Evolutionary conservation across 2,113 vertebrate species (phyloP).

Genomic region (Jaculus jaculus): DNA sequence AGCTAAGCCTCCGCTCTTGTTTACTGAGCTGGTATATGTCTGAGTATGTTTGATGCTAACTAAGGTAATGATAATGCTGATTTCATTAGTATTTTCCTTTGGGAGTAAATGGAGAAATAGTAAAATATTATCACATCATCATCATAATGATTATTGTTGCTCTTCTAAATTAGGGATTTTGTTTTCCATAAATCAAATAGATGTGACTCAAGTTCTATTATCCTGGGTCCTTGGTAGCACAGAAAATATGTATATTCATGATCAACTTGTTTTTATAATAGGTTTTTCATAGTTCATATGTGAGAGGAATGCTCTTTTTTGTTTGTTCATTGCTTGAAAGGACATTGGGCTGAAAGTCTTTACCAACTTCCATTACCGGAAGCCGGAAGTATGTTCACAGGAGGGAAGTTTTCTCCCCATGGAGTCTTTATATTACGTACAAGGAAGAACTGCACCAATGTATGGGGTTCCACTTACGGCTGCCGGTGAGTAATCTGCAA

Average conservation of each 20-base stretch:
- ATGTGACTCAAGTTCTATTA: neutral
- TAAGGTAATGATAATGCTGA: neutral
- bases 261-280: neutral
- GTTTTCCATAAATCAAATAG: neutral
- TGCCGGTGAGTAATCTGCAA: neutral
- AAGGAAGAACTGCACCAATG: neutral
- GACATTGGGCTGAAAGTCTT: constrained; percentile 87
- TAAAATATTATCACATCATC: neutral
- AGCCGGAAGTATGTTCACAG: constrained; percentile 80
- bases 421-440: fast-evolving
- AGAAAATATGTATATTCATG: neutral
- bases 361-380: constrained; percentile 77
- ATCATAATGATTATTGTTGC: neutral
- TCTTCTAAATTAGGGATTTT: constrained; percentile 15
- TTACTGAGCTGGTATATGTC: neutral
- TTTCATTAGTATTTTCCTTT: neutral
- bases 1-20: neutral
- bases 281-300: neutral
- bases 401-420: fast-evolving
- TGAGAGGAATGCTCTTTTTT: neutral
- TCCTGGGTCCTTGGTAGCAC: neutral
- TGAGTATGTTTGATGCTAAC: neutral
- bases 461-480: neutral
- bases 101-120: neutral
- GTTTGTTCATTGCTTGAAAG: constrained; percentile 79